Evolutionary conservation across 1,140 invertebrate species (phyloP), one percentile per base, ranked within the genome.

Genomic region (Pentalonia nigronervosa): DNA sequence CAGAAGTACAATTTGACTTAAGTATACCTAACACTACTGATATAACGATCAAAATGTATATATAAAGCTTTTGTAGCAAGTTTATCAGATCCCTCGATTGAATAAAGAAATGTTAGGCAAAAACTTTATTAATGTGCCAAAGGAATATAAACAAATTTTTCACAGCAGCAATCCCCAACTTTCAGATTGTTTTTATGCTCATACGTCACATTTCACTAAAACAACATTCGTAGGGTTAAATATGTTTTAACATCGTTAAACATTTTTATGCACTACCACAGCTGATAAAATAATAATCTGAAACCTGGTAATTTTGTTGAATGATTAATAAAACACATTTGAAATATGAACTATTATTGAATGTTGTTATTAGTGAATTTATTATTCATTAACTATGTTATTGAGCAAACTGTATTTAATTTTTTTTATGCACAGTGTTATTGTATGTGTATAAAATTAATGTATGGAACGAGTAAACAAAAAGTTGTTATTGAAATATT

Each of bases 91-190:
- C 20, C 17, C 8, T 21, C 14, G 87, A 36, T 89, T 30, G n/a
- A 36, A 8, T 34, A 53, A 36, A 89, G 7, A 89, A 6, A 34
- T 56, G 8, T 25, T 23, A 23, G 25, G n/a, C 48, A 53, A 89
- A 89, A 56, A 56, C 87, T 56, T 89, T 56, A 89, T 89, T 89
- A 88, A 53, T 53, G 7, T 23, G 34, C 20, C 8, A 53, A 56
- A 89, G 50, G 48, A 48, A 48, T 48, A 87, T n/a, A 86, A 87
- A 87, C 84, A 87, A 20, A 87, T 87, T 89, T 53, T 53, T 89
- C 87, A 89, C n/a, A 23, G 9, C 87, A 89, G 20, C 53, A 88
- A 88, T 89, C 88, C 88, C 36, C 30, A 56, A 89, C 50, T 89
- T 89, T 89, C 21, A 50, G 87, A 25, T 34, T 56, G 50, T 89